These are phyloP conservation scores for Hecatera dysodea DNA, from an alignment of 2,888 invertebrate species.

Conservation along the genomic window DNA sequence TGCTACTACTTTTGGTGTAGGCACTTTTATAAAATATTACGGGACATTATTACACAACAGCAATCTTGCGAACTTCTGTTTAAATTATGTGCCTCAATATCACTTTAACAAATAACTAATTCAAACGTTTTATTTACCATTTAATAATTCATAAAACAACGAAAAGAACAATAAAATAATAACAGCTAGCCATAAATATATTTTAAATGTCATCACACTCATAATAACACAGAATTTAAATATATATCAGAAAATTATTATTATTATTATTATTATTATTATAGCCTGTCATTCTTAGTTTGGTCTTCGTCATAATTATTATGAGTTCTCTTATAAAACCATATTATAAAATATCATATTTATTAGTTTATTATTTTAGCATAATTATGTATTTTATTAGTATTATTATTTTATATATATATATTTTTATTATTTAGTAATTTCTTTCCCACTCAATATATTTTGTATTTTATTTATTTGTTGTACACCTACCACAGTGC, in stretches of 20 bases:
- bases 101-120: not conserved
- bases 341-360: too few relatives aligned
- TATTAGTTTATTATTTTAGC: too few relatives aligned
- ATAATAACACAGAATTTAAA: conserved; percentile 14
- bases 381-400: too few relatives aligned
- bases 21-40: conserved; percentile 33
- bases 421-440: too few relatives aligned
- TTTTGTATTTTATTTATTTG: too few relatives aligned
- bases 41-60: not conserved
- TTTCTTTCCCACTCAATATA: too few relatives aligned
- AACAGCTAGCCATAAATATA: conserved; percentile 9
- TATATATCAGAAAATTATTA: conserved; percentile 22
- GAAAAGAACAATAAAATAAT: not conserved
- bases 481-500: too few relatives aligned
- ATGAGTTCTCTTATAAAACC: too few relatives aligned
- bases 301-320: too few relatives aligned
- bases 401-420: too few relatives aligned
- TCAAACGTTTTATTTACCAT: conserved; percentile 4
- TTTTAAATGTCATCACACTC: conserved; percentile 16
- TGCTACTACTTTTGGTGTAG: conserved; percentile 58
- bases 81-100: not conserved
- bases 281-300: too few relatives aligned
- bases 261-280: too few relatives aligned
- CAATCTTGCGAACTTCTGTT: not conserved
- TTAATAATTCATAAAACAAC: not conserved